Evolutionary conservation across 2,113 vertebrate species (phyloP).

Genomic region (Tapirus terrestris): DNA sequence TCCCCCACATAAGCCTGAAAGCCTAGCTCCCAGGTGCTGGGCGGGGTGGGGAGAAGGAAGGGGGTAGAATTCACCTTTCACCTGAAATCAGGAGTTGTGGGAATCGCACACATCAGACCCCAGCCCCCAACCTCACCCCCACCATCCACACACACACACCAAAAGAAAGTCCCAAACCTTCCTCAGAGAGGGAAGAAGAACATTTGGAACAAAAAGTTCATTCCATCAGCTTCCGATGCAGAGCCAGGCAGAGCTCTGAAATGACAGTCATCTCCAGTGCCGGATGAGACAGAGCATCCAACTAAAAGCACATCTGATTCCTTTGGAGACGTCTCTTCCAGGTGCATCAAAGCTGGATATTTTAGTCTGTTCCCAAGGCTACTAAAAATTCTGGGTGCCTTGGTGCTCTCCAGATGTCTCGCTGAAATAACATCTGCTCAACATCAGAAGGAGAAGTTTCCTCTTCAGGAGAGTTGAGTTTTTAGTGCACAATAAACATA

Average conservation of each 20-base stretch:
- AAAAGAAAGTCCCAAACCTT: background rate
- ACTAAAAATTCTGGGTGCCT: background rate
- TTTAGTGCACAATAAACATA: background rate
- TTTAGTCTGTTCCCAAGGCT: background rate
- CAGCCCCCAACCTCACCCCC: background rate
- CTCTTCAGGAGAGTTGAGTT: background rate
- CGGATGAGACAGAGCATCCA: background rate
- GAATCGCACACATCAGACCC: background rate
- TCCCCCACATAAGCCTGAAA: background rate
- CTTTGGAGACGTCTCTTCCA: background rate
- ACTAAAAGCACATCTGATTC: background rate
- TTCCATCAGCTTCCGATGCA: background rate
- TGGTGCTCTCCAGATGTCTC: background rate
- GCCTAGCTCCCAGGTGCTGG: background rate
- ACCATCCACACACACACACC: background rate
- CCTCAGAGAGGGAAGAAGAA: background rate
- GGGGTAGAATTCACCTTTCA: background rate
- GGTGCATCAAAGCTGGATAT: background rate
- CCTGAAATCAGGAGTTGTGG: background rate
- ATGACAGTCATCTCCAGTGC: background rate
- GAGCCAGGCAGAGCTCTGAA: background rate
- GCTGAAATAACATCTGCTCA: constrained; percentile 33
- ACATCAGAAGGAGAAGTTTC: background rate
- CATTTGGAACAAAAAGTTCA: background rate
- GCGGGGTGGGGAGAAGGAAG: background rate